Evolutionary conservation across 2,888 invertebrate species (phyloP), one percentile per base, ranked within the genome.

Genomic region (Acleris laterana): DNA sequence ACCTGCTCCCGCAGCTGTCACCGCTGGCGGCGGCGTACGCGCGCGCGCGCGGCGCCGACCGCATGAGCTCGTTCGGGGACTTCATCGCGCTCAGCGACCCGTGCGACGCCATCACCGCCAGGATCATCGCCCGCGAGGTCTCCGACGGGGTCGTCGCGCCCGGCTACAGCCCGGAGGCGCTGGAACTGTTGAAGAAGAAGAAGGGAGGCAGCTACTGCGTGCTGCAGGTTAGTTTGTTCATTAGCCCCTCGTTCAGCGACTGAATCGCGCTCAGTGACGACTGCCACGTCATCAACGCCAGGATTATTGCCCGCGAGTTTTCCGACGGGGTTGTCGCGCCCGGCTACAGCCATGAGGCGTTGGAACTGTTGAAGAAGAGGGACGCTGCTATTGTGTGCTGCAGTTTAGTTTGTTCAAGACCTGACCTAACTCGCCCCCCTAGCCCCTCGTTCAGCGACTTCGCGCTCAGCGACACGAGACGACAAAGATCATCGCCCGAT

Each of bases 1-100:
- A 99, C 86, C 80, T 99, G 52, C 85, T 93, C 0, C 94, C 95
- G 4, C 85, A 94, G 44, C 88, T 99, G 72, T 95, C 96, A 0
- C 98, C 98, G 0, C 81, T 99, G 13, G 98, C 98, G 0, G 94
- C 94, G 17, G 99, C 99, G 0, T 99, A 99, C 89, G 99, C 99
- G 0, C 94, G 99, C 66, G 99, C 99, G 0, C 95, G 99, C 82
- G 99, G 99, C 58, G 99, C 99, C 17, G 99, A 99, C 89, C 95
- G 99, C 62, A 99, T 99, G 99, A 99, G 99, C 9, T 99, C 99
- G 0, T 99, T 99, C 88, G 99, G 99, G 0, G 99, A 99, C 90
- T 99, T 99, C 87, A 95, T 99, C 44, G 98, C 99, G 0, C 87
- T 99, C 0, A 99, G 99, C 0, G 98, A 99, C 83, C 87, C 92